A percentile compares a stretch with the other conserved stretches of the same genome.
Evolutionary conservation across 1,140 invertebrate genomes (phyloP).

Genomic region (Zaprionus davidi): DNA sequence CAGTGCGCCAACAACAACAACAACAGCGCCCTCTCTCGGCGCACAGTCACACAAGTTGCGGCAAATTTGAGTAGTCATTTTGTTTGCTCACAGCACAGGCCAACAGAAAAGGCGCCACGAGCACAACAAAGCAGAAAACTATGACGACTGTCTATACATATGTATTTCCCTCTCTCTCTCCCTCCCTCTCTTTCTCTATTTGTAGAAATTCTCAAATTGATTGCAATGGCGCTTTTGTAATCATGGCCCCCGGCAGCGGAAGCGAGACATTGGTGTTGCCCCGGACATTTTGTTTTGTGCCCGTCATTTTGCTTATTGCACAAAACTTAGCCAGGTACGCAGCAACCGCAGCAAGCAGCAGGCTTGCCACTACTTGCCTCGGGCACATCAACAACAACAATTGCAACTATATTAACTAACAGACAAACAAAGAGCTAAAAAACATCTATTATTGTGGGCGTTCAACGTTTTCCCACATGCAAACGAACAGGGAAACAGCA

Average conservation of each 20-base stretch:
- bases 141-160: slow-evolving; percentile 23
- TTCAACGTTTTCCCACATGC: slow-evolving; percentile 84
- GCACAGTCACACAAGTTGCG: slow-evolving; percentile 51
- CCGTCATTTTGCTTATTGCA: slow-evolving; percentile 84
- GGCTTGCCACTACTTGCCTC: slow-evolving; percentile 19
- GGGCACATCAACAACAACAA: slow-evolving; percentile 17
- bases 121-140: slow-evolving; percentile 40
- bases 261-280: slow-evolving; percentile 38
- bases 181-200: background rate
- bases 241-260: slow-evolving; percentile 58
- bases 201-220: slow-evolving; percentile 40
- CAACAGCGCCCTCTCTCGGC: background rate
- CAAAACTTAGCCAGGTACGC: slow-evolving; percentile 69
- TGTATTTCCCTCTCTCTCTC: background rate
- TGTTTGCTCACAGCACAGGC: slow-evolving; percentile 83
- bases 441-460: slow-evolving; percentile 83
- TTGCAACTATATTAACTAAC: slow-evolving; percentile 59
- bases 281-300: slow-evolving; percentile 84
- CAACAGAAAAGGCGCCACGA: slow-evolving; percentile 64
- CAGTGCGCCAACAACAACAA: slow-evolving; percentile 16
- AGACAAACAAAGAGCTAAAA: slow-evolving; percentile 54
- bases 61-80: slow-evolving; percentile 83
- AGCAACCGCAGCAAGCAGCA: slow-evolving; percentile 45
- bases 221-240: slow-evolving; percentile 54
- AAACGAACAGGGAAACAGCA: slow-evolving; percentile 77